A percentile compares a stretch with the other conserved stretches of the same genome.
These are phyloP conservation scores for Perca schrenkii DNA, from an alignment of 2,113 vertebrate species.

Conservation along the genomic window DNA sequence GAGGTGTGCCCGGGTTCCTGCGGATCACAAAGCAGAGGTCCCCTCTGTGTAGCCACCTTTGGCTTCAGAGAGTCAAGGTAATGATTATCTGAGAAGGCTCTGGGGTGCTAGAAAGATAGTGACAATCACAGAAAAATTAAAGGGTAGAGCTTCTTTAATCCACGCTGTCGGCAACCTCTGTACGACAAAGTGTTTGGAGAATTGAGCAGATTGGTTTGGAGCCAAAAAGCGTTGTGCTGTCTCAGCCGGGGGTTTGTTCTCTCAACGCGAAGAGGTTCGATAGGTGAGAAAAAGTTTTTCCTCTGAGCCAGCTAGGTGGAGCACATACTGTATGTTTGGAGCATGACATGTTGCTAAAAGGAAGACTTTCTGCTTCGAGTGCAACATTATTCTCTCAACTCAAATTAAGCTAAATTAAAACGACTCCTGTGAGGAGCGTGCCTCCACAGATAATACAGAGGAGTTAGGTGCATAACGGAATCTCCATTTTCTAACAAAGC, in stretches of 20 bases:
- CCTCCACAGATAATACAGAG: conserved; percentile 43
- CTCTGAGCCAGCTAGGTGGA: conserved; percentile 17
- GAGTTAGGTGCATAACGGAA: conserved; percentile 37
- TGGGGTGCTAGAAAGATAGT: conserved; percentile 26
- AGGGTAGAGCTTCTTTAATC: conserved; percentile 46
- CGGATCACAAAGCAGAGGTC: conserved; percentile 47
- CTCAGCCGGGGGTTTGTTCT: conserved; percentile 32
- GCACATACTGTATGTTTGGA: not conserved
- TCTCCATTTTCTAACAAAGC: conserved; percentile 63
- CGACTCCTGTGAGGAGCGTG: conserved; percentile 36
- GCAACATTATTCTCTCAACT: conserved; percentile 61
- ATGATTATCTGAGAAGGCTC: conserved; percentile 56
- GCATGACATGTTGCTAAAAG: conserved; percentile 33
- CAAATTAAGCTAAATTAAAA: conserved; percentile 56
- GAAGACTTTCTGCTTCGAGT: conserved; percentile 29
- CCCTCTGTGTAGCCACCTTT: conserved; percentile 53
- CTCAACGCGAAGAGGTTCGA: not conserved
- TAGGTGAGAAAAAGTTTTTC: conserved; percentile 26
- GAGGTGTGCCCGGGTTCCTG: conserved; percentile 38
- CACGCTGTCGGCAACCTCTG: conserved; percentile 17
- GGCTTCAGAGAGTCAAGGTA: conserved; percentile 45
- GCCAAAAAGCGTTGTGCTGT: conserved; percentile 24
- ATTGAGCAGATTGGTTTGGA: conserved; percentile 25
- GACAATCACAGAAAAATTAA: conserved; percentile 59
- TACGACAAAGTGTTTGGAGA: conserved; percentile 50